phyloP scores from a whole-genome alignment of 2,797 vertebrate species.

The Oreortyx pictus region DNA sequence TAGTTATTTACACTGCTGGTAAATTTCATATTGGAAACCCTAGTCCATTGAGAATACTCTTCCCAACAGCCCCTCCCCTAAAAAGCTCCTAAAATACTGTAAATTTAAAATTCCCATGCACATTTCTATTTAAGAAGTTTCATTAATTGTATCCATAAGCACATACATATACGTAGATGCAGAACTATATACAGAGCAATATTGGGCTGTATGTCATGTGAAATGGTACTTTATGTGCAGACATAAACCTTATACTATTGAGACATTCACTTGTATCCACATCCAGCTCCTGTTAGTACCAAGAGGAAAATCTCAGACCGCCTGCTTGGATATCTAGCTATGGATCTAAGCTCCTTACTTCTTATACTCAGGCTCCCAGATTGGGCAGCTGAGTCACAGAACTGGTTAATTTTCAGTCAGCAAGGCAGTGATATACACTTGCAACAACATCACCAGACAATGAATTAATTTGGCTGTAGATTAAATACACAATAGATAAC shows the following conservation, averaged over 20 bases:
- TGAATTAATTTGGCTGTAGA: background rate
- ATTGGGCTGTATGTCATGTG: background rate
- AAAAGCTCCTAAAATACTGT: constrained; percentile 38
- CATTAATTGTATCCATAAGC: background rate
- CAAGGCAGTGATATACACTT: background rate
- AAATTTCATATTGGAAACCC: constrained; percentile 82
- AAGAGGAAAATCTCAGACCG: background rate
- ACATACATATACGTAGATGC: background rate
- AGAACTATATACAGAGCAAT: background rate
- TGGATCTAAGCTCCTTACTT: background rate
- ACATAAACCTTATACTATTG: background rate
- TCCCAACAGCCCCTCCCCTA: background rate
- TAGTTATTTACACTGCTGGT: constrained; percentile 84
- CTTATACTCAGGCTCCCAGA: background rate
- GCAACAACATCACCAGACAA: background rate
- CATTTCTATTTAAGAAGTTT: constrained; percentile 43
- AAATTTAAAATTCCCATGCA: constrained; percentile 59
- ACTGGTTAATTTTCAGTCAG: background rate
- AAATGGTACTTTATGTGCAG: background rate
- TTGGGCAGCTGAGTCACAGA: background rate
- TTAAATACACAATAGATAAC: constrained; percentile 12
- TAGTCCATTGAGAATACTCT: constrained; percentile 76
- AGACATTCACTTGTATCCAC: background rate
- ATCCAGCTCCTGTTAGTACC: background rate
- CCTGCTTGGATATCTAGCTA: background rate